Conservation (phyloP, 2,888 invertebrate genomes). For the Carpatolechia fugitivella region DNA sequence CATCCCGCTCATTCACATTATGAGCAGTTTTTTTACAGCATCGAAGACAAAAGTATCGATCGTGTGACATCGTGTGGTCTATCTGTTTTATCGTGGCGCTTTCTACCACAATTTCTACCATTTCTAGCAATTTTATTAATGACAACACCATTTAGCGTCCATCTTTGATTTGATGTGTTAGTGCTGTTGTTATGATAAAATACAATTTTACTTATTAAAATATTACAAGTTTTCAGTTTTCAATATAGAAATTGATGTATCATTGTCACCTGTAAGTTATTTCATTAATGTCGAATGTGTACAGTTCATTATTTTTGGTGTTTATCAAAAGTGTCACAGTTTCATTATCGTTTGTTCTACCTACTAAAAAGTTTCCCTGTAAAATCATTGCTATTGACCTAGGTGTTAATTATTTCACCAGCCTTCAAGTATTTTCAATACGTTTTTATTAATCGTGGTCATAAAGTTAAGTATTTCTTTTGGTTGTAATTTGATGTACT, state of each 20-base stretch:
- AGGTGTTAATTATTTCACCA: slow-evolving; percentile 65
- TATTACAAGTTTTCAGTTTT: slow-evolving; percentile 14
- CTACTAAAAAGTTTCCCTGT: slow-evolving; percentile 69
- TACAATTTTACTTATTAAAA: no score
- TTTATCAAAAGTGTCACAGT: slow-evolving; percentile 68
- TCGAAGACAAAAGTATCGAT: no score
- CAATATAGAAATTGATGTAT: slow-evolving; percentile 19
- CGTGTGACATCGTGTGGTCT: no score
- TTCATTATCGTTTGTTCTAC: slow-evolving; percentile 66
- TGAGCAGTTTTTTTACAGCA: no score
- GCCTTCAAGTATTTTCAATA: slow-evolving; percentile 61
- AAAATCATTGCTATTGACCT: slow-evolving; percentile 70
- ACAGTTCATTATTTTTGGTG: slow-evolving; percentile 35
- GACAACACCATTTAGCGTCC: slow-evolving; percentile 75
- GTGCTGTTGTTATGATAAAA: slow-evolving; percentile 75
- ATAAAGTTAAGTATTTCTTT: neutral
- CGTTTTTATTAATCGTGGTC: slow-evolving; percentile 8
- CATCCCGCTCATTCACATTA: no score
- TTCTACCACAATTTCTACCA: no score
- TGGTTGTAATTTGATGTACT: slow-evolving; percentile 23
- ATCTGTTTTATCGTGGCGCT: no score
- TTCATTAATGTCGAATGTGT: slow-evolving; percentile 38
- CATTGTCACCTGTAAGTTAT: slow-evolving; percentile 29
- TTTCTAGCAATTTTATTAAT: slow-evolving; percentile 12
- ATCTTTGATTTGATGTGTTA: slow-evolving; percentile 74